Evolutionary conservation across 2,888 invertebrate species (phyloP).

Genomic region (Scaptomyza flava): DNA sequence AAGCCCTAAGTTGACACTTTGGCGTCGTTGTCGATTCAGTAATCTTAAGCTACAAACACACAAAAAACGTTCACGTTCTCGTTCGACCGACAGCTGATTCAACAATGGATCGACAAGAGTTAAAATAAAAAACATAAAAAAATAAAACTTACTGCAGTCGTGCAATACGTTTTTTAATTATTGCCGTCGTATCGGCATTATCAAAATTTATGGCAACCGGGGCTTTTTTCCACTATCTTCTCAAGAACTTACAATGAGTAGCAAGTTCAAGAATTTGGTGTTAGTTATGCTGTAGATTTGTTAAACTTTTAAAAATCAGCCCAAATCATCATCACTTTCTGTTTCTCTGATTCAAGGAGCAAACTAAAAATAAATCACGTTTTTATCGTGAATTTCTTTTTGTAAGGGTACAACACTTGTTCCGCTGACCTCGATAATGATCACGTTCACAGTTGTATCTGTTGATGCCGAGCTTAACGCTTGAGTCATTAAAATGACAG

Average conservation of each 20-base stretch:
- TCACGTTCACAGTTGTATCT: conserved; percentile 28
- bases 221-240: conserved; percentile 11
- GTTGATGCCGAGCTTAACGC: conserved; percentile 16
- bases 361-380: conserved; percentile 11
- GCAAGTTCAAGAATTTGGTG: not conserved
- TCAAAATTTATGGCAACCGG: conserved; percentile 16
- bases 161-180: conserved; percentile 11
- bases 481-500: conserved; percentile 44
- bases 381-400: not conserved
- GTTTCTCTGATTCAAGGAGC: not conserved
- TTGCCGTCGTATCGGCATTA: conserved; percentile 14
- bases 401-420: conserved; percentile 28
- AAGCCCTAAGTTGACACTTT: conserved; percentile 64
- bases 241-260: not conserved
- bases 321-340: conserved; percentile 21
- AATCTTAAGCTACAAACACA: conserved; percentile 52
- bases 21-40: conserved; percentile 34
- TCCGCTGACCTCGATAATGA: conserved; percentile 29
- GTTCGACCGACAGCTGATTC: conserved; percentile 23
- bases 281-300: not conserved
- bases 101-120: conserved; percentile 34
- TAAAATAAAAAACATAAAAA: conserved; percentile 5
- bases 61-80: conserved; percentile 4
- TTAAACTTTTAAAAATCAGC: not conserved
- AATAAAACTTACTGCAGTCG: conserved; percentile 1